These are phyloP conservation scores for Cepaea hortensis DNA, from an alignment of 2,888 invertebrate genomes.

Conservation along the genomic window DNA sequence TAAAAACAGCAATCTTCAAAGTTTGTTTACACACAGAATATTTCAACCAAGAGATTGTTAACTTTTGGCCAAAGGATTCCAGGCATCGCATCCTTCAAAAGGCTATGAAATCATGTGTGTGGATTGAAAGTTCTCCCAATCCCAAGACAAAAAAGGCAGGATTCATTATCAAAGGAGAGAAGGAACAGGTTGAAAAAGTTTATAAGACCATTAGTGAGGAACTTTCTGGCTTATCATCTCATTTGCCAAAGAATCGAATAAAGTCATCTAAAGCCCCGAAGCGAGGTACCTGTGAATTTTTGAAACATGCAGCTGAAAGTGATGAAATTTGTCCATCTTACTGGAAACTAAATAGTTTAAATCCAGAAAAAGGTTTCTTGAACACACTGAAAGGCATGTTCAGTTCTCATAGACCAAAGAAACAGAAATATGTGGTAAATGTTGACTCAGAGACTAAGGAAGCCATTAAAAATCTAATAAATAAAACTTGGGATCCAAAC, in stretches of 20 bases:
- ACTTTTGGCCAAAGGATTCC: background rate
- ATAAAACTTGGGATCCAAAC: no score
- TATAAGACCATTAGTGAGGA: background rate
- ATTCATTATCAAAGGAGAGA: slow-evolving; percentile 45
- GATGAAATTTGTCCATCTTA: no score
- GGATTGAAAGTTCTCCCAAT: slow-evolving; percentile 2
- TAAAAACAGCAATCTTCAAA: slow-evolving; percentile 13
- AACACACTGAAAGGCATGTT: background rate
- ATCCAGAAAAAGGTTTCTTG: background rate
- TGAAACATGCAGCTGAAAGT: no score
- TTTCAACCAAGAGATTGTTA: slow-evolving; percentile 19
- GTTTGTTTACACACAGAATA: slow-evolving; percentile 14
- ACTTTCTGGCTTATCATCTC: background rate
- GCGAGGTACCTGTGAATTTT: slow-evolving; percentile 48
- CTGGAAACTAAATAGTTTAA: slow-evolving; percentile 51
- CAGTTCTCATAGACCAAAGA: background rate
- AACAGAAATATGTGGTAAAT: slow-evolving; percentile 43
- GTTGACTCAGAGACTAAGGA: no score
- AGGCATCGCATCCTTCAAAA: slow-evolving; percentile 11
- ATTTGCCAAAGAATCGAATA: slow-evolving; percentile 24
- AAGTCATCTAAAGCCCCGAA: slow-evolving; percentile 25
- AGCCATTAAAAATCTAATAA: no score
- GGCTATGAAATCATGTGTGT: background rate
- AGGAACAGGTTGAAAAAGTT: slow-evolving; percentile 23
- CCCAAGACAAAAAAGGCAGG: slow-evolving; percentile 15